Evolutionary conservation across 1,140 invertebrate species (phyloP), one percentile per base, ranked within the genome.

Genomic region (Brachionus paranguensis): DNA sequence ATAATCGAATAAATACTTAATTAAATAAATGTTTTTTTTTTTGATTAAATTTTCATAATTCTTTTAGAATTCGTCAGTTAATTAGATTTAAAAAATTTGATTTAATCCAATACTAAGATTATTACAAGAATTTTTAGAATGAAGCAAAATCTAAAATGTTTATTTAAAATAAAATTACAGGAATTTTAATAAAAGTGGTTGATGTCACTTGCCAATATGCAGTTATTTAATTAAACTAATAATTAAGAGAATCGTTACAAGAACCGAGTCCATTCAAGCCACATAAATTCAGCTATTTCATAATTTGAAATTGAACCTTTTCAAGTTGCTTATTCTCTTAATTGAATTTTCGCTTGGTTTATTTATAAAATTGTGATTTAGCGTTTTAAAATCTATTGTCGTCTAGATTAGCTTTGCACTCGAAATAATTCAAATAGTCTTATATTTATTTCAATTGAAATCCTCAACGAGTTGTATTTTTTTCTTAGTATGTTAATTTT

Each of bases 301-400:
- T 68, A 33, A 41, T 68, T 68, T 72, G 68, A 72, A 45, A 72
- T 43, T 3, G 37, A 72, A 72, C 17, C 68, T 72, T 43, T 41
- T 68, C 53, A 60, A 60, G 53, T 33, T 68, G 29, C 12, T 33
- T 7, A 33, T 20, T 68, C 6, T 41, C 27, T 43, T 72, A 72
- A 72, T 72, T 41, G n/a, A 45, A 72, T 72, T 72, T 72, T 72
- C 68, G 68, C 68, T 72, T 72, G n/a, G 68, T 43, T 72, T 72
- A 72, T 72, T 72, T 72, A 20, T 72, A 41, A 72, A 72, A 41
- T 33, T 68, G 33, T 68, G 27, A 33, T 14, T 68, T 33, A 68
- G 33, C 1, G 14, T 72, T 41, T 72, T 72, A 7, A 43, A 43
- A 43, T 72, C n/a, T 72, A 72, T 72, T 72, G 37, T 72, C 68